Conservation (phyloP, 2,797 vertebrate species). For the Silurus aristotelis region DNA sequence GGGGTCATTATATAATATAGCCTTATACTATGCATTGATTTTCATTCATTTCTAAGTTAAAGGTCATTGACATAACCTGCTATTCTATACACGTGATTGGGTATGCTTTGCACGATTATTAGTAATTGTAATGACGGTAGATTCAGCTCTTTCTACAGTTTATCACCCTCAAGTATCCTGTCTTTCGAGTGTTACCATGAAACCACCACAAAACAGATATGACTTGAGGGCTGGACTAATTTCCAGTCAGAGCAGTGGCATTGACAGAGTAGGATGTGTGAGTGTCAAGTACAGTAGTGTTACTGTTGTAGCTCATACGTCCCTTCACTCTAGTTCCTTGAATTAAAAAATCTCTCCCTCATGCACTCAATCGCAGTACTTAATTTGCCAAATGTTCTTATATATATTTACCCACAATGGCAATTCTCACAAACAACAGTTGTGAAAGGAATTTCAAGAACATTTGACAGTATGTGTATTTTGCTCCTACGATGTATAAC, state of each 20-base stretch:
- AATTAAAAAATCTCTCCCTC: background rate
- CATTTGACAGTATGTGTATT: background rate
- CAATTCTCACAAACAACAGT: background rate
- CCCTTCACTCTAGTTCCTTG: background rate
- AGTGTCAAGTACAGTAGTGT: background rate
- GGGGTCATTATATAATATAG: background rate
- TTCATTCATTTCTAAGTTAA: conserved; percentile 16
- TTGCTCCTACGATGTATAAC: background rate
- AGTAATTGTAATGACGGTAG: background rate
- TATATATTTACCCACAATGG: background rate
- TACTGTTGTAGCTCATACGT: background rate
- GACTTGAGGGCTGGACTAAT: background rate
- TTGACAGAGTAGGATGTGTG: background rate
- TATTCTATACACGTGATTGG: background rate
- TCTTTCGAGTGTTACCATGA: background rate
- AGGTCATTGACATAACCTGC: background rate
- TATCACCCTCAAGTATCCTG: background rate
- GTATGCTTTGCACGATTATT: background rate
- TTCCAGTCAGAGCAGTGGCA: background rate
- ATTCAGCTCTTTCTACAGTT: background rate
- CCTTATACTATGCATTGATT: background rate
- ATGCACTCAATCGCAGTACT: background rate
- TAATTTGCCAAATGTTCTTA: background rate
- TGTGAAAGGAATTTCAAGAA: background rate
- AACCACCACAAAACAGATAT: background rate